phyloP scores from a whole-genome alignment of 2,797 vertebrate species.

The Gobionotothen gibberifrons region DNA sequence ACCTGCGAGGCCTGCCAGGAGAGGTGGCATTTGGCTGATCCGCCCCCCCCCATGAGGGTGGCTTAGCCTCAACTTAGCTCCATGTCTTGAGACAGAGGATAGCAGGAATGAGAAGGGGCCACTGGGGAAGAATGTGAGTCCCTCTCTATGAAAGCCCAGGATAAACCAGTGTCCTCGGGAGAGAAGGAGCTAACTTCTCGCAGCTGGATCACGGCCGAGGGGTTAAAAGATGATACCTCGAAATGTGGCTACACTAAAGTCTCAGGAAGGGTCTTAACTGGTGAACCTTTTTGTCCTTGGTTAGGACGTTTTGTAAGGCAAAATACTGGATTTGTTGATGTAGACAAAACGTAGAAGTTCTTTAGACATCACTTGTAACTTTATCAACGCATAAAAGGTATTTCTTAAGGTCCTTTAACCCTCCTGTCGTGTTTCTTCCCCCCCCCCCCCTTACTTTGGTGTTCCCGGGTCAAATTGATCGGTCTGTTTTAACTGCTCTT shows the following conservation, averaged over 20 bases:
- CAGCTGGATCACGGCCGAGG: conserved; percentile 50
- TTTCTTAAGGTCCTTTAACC: conserved; percentile 11
- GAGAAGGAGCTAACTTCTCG: conserved; percentile 54
- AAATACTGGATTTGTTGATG: conserved; percentile 3
- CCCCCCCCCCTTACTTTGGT: no score
- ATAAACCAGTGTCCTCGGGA: conserved; percentile 82
- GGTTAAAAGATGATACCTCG: conserved; percentile 48
- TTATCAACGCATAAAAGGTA: conserved; percentile 3
- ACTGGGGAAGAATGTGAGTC: conserved; percentile 65
- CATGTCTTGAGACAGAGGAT: conserved; percentile 70
- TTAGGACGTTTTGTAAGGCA: neutral
- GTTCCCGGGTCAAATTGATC: neutral
- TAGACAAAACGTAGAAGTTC: conserved; percentile 12
- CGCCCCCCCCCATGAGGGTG: conserved; percentile 72
- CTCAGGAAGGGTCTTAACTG: conserved; percentile 20
- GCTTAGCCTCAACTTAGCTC: conserved; percentile 83
- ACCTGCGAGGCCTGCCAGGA: conserved; percentile 82
- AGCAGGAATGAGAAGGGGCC: conserved; percentile 55
- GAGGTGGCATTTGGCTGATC: conserved; percentile 86
- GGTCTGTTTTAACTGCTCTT: neutral
- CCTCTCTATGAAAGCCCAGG: conserved; percentile 64
- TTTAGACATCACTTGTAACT: neutral
- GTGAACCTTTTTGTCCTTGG: conserved; percentile 19
- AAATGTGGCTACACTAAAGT: conserved; percentile 28
- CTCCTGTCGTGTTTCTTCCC: no score